Percentiles rank a stretch among this genome's conserved stretches.
These are phyloP conservation scores for Lithophane socia DNA, from an alignment of 2,888 invertebrate species.

Conservation along the genomic window DNA sequence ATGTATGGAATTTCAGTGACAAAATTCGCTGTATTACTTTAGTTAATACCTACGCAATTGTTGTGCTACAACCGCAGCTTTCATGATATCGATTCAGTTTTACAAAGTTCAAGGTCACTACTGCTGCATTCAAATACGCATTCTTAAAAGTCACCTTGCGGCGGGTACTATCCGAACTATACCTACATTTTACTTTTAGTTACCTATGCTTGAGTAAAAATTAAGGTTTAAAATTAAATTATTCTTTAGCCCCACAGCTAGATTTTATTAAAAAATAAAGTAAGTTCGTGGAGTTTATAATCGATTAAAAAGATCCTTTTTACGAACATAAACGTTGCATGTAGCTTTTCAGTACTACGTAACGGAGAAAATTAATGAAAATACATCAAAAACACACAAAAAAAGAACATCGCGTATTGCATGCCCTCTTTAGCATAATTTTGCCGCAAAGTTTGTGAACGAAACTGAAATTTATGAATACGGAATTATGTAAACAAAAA, in stretches of 20 bases:
- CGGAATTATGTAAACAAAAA: slow-evolving; percentile 51
- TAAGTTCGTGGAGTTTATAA: neutral
- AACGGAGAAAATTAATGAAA: slow-evolving; percentile 23
- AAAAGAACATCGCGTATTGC: slow-evolving; percentile 34
- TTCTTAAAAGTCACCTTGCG: slow-evolving; percentile 31
- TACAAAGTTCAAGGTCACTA: slow-evolving; percentile 46
- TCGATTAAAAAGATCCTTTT: neutral
- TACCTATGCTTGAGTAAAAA: neutral
- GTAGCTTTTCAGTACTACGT: slow-evolving; percentile 7
- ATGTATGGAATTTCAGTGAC: slow-evolving; percentile 13
- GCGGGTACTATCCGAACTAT: neutral
- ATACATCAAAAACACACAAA: slow-evolving; percentile 24
- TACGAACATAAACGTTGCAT: neutral
- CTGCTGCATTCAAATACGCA: slow-evolving; percentile 56
- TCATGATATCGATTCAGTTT: slow-evolving; percentile 39
- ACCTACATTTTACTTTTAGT: neutral
- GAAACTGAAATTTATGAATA: slow-evolving; percentile 55
- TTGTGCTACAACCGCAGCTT: slow-evolving; percentile 14
- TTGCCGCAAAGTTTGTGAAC: slow-evolving; percentile 37
- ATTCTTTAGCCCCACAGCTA: neutral
- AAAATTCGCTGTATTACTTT: neutral
- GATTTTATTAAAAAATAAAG: neutral
- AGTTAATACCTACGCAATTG: neutral
- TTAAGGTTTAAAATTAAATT: neutral
- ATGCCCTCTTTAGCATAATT: slow-evolving; percentile 42